Conservation (phyloP, 2,797 vertebrate species). For the Sebastolobus alascanus region DNA sequence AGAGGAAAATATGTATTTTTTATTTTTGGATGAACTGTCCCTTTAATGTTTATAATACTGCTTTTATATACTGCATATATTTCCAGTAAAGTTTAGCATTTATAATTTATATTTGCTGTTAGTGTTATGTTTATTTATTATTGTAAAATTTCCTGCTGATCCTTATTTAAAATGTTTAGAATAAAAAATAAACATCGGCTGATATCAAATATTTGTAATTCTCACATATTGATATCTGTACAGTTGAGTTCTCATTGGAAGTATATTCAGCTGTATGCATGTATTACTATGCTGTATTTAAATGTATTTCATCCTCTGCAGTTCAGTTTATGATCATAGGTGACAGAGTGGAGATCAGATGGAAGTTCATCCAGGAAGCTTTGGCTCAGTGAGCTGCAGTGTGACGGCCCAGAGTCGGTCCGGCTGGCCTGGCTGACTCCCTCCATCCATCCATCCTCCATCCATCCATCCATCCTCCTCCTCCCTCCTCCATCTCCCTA, state of each 20-base stretch:
- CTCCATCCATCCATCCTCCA: constrained; percentile 14
- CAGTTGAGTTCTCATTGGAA: background rate
- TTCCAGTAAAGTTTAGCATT: no score
- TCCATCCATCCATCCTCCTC: background rate
- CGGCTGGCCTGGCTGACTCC: constrained; percentile 20
- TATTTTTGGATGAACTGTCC: no score
- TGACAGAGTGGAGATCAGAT: constrained; percentile 24
- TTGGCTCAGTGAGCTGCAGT: constrained; percentile 42
- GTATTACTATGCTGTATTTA: background rate
- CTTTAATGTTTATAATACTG: background rate
- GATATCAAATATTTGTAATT: background rate
- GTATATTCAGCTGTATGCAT: background rate
- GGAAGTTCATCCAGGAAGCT: constrained; percentile 42
- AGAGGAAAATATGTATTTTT: no score
- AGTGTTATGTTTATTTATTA: background rate
- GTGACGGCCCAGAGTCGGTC: constrained; percentile 14
- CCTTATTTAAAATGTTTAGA: background rate
- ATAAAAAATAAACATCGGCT: background rate
- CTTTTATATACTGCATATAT: background rate
- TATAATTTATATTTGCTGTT: no score
- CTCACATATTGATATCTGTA: no score
- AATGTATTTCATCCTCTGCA: background rate
- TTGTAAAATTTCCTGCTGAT: background rate
- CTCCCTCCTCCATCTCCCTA: background rate
- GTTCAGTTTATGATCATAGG: background rate